Evolutionary conservation across 2,113 vertebrate species (phyloP).

Genomic region (Electrona antarctica): DNA sequence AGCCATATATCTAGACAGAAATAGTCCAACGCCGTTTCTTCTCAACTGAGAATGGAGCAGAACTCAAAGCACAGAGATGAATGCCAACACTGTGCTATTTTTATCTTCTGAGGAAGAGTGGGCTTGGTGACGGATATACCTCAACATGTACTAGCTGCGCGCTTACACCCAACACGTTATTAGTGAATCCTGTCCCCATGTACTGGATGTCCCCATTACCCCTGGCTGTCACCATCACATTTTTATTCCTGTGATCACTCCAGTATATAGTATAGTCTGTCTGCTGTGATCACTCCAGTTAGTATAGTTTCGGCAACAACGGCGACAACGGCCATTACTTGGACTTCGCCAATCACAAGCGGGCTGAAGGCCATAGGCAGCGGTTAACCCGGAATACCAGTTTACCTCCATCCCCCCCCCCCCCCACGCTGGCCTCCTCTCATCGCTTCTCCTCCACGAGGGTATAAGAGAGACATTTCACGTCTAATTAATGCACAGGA

Average conservation of each 20-base stretch:
- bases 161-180: constrained; percentile 28
- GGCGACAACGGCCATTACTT: background rate
- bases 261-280: background rate
- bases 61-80: background rate
- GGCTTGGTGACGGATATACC: no score
- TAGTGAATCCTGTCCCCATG: constrained; percentile 21
- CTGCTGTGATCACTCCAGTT: background rate
- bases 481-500: constrained; percentile 93
- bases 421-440: constrained; percentile 53
- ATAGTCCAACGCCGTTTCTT: constrained; percentile 31
- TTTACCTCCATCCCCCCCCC: background rate
- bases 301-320: background rate
- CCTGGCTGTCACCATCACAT: background rate
- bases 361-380: constrained; percentile 64
- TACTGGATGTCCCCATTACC: constrained; percentile 6
- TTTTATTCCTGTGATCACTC: background rate
- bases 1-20: constrained; percentile 38
- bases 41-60: constrained; percentile 38
- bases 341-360: constrained; percentile 39
- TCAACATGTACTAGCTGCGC: no score
- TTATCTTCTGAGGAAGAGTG: no score
- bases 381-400: constrained; percentile 81
- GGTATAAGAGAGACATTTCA: constrained; percentile 86
- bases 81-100: constrained; percentile 22
- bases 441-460: constrained; percentile 70